Evolutionary conservation across 2,113 vertebrate species (phyloP).

Genomic region (Ameiurus melas): DNA sequence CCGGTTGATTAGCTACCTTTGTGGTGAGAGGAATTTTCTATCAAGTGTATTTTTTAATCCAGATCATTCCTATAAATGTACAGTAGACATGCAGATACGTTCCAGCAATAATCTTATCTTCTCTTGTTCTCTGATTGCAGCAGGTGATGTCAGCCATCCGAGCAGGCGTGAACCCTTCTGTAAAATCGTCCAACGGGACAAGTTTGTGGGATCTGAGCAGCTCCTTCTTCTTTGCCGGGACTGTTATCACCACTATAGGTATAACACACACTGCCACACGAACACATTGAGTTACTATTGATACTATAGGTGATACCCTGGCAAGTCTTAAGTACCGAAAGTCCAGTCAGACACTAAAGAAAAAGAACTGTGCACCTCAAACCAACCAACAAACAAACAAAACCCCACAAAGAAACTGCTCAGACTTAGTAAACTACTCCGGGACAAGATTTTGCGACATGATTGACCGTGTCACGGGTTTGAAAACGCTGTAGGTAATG

Average conservation of each 20-base stretch:
- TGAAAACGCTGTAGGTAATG: too few species aligned
- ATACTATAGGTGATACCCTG: neutral
- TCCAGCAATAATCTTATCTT: neutral
- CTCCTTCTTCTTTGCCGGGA: constrained; percentile 99
- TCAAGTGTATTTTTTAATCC: neutral
- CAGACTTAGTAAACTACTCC: too few species aligned
- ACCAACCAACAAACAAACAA: too few species aligned
- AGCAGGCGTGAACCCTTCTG: constrained; percentile 91
- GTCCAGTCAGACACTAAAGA: too few species aligned
- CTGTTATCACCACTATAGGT: constrained; percentile 99
- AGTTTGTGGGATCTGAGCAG: constrained; percentile 99
- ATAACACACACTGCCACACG: constrained; percentile 62
- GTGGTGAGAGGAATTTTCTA: neutral
- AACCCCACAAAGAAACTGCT: too few species aligned
- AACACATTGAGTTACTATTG: neutral
- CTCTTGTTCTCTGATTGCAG: constrained; percentile 66
- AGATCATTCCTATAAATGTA: neutral
- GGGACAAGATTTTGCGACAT: too few species aligned
- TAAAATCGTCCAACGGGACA: constrained; percentile 87
- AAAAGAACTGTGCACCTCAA: too few species aligned
- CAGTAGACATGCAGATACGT: neutral
- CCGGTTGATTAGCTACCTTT: neutral
- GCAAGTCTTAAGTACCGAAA: neutral
- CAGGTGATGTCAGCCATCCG: constrained; percentile 94
- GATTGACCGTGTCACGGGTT: too few species aligned